A percentile compares a stretch with the other conserved stretches of the same genome.
Evolutionary conservation across 2,888 invertebrate genomes (phyloP).

Genomic region (Tipula vernalis): DNA sequence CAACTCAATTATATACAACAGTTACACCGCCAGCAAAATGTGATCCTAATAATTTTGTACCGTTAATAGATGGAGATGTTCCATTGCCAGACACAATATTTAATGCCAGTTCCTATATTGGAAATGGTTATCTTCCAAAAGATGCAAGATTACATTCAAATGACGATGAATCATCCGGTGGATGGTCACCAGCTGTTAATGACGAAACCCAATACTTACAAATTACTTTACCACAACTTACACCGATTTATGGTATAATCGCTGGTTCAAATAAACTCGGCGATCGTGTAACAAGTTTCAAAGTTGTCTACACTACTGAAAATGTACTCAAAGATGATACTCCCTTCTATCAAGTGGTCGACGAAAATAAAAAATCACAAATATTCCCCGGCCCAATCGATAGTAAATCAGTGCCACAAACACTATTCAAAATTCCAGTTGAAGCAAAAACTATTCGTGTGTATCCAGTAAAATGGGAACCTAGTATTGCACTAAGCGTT

Average conservation of each 20-base stretch:
- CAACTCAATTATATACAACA: slow-evolving; percentile 21
- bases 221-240: slow-evolving; percentile 47
- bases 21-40: slow-evolving; percentile 39
- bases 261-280: slow-evolving; percentile 55
- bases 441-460: slow-evolving; percentile 62
- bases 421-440: slow-evolving; percentile 56
- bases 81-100: slow-evolving; percentile 42
- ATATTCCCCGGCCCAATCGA: slow-evolving; percentile 63
- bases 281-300: slow-evolving; percentile 67
- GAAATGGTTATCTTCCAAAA: slow-evolving; percentile 39
- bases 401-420: slow-evolving; percentile 42
- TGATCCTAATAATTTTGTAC: slow-evolving; percentile 27
- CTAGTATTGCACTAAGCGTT: slow-evolving; percentile 50
- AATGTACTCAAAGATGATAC: slow-evolving; percentile 37
- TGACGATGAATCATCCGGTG: slow-evolving; percentile 36
- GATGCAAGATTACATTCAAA: slow-evolving; percentile 37
- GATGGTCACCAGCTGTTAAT: slow-evolving; percentile 53
- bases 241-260: slow-evolving; percentile 55
- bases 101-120: slow-evolving; percentile 43
- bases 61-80: slow-evolving; percentile 37
- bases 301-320: slow-evolving; percentile 47
- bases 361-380: slow-evolving; percentile 41
- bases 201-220: slow-evolving; percentile 57
- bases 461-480: slow-evolving; percentile 63
- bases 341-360: slow-evolving; percentile 45